These are phyloP conservation scores for Cephalophus harveyi DNA, from an alignment of 2,113 vertebrate species.

Conservation along the genomic window DNA sequence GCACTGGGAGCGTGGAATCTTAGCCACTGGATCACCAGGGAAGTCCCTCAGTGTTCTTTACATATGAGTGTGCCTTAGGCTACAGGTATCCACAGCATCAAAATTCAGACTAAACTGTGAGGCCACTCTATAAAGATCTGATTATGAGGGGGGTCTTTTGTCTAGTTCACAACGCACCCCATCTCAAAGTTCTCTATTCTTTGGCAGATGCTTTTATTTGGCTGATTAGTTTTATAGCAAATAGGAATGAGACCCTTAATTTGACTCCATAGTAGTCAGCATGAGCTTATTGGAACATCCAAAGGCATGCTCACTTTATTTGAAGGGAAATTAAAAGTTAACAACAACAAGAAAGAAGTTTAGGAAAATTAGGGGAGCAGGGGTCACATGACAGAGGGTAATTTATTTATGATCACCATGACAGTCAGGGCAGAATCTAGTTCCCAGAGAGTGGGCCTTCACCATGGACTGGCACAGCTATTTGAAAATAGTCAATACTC, in stretches of 20 bases:
- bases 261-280: neutral
- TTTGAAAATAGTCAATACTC: neutral
- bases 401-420: neutral
- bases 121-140: neutral
- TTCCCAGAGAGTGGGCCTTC: neutral
- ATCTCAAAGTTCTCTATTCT: neutral
- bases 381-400: neutral
- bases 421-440: neutral
- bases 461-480: neutral
- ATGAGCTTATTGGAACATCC: neutral
- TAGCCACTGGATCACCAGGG: neutral
- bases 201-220: neutral
- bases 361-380: neutral
- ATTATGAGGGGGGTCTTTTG: neutral
- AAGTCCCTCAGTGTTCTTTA: neutral
- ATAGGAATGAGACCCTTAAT: neutral
- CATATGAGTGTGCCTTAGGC: neutral
- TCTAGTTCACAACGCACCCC: neutral
- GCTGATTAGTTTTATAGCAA: neutral
- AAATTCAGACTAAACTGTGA: neutral
- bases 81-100: neutral
- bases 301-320: neutral
- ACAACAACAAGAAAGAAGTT: neutral
- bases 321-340: neutral
- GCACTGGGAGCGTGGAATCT: neutral